Base-by-base conservation (phyloP, 2,888 invertebrate genomes). In the Meandrusa payeni region DNA sequence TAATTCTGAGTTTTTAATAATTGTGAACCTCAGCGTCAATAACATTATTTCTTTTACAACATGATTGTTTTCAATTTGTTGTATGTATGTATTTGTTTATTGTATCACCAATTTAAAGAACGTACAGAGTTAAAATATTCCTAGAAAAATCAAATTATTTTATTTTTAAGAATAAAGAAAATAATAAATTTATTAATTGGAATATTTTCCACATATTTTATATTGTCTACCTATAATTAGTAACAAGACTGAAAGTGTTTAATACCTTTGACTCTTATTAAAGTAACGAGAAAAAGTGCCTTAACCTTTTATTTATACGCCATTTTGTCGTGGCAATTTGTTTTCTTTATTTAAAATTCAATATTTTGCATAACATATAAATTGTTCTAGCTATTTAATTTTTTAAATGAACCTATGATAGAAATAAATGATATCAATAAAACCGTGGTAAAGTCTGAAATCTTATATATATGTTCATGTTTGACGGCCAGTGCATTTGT, bases 401-500 rank as follows among this genome's bases (percentile, higher is more conserved):
- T 17, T 38, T 23, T 5, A 39, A 28, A 7, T 28, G 23, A 43
- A 12, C 1, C 6, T 3, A 34, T 5, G 15, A 7, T 22, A 15
- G 15, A n/a, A 9, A 15, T 5, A 15, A 34, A 22, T 34, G 6
- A 10, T 12, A 15, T 5, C 24, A 10, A 15, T 6, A 13, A 9
- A 34, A 24, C 2, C n/a, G 26, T 43, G 41, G 20, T 26, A 29
- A 43, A 12, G 6, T 15, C 33, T 9, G 5, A n/a, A n/a, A n/a
- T n/a, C n/a, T n/a, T n/a, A n/a, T n/a, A n/a, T 20, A 28, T 38
- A 36, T 7, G 6, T 44, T 41, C 26, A 32, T 28, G 39, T 42
- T 31, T 52, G 49, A 51, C 50, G 48, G 36, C 45, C 42, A 45
- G 44, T 47, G 48, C 50, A 36, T 55, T 50, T 51, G 27, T 64